phyloP scores from a whole-genome alignment of 2,888 invertebrate species.

The Arctia plantaginis region DNA sequence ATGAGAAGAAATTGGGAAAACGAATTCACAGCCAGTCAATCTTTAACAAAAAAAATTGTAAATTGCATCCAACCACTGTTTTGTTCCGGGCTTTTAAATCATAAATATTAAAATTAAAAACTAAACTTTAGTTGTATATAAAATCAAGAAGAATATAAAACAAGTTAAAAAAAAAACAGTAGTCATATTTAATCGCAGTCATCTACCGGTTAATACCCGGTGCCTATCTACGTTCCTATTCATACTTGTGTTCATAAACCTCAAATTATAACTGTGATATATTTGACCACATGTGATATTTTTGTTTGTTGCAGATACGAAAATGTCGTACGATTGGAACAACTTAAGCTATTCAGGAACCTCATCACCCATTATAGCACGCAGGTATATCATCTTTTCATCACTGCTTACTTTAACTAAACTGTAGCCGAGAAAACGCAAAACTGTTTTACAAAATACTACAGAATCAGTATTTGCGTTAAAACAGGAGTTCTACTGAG shows the following conservation, averaged over 20 bases:
- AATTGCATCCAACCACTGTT: too few relatives aligned
- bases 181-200: not conserved
- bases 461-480: too few relatives aligned
- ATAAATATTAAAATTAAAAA: too few relatives aligned
- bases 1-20: too few relatives aligned
- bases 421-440: too few relatives aligned
- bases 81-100: too few relatives aligned
- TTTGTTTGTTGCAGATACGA: constrained; percentile 88
- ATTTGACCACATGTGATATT: not conserved
- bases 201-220: not conserved
- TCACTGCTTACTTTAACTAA: not conserved
- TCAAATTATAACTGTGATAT: not conserved
- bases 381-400: constrained; percentile 65
- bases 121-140: too few relatives aligned
- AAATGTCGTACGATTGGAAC: constrained; percentile 94
- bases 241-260: not conserved
- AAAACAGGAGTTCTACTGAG: not conserved
- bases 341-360: constrained; percentile 94
- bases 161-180: too few relatives aligned
- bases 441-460: too few relatives aligned
- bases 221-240: not conserved
- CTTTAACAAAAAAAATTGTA: too few relatives aligned
- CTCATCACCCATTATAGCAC: constrained; percentile 92
- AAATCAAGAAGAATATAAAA: too few relatives aligned
- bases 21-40: too few relatives aligned